Evolutionary conservation across 2,888 invertebrate genomes (phyloP).

Genomic region (Axea sp.): DNA sequence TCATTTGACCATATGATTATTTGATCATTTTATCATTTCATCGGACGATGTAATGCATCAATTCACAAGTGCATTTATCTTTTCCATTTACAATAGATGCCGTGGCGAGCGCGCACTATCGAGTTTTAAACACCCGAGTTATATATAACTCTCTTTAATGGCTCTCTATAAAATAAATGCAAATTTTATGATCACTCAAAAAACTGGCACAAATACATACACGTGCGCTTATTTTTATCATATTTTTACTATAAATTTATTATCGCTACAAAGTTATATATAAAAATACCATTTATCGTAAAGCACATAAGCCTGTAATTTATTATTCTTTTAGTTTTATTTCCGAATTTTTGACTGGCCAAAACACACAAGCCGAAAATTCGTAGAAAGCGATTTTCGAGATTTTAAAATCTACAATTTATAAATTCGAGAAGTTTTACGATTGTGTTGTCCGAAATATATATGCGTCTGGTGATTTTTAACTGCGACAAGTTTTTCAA

Average conservation of each 20-base stretch:
- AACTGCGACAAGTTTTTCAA: too few relatives aligned
- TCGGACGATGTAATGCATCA: conserved; percentile 49
- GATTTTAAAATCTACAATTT: too few relatives aligned
- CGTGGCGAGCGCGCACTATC: neutral
- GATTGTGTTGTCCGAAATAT: too few relatives aligned
- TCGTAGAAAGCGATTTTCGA: too few relatives aligned
- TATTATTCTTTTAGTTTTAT: neutral
- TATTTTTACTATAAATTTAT: conserved; percentile 44
- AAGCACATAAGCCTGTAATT: too few relatives aligned
- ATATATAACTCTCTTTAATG: conserved; percentile 51
- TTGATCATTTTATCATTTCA: conserved; percentile 56
- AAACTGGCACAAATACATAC: conserved; percentile 9
- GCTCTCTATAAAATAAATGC: conserved; percentile 53
- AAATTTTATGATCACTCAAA: conserved; percentile 51
- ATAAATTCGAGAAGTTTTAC: too few relatives aligned
- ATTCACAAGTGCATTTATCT: conserved; percentile 51
- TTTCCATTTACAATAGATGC: conserved; percentile 49
- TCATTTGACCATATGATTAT: conserved; percentile 56
- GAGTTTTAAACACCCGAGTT: conserved; percentile 44
- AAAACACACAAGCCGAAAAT: too few relatives aligned
- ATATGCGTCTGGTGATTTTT: too few relatives aligned
- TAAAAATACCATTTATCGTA: conserved; percentile 14
- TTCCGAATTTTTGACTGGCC: too few relatives aligned
- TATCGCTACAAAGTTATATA: conserved; percentile 5
- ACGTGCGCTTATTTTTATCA: conserved; percentile 30